These are phyloP conservation scores for Malacoctenus gilli DNA, from an alignment of 2,797 vertebrate genomes.

Conservation along the genomic window DNA sequence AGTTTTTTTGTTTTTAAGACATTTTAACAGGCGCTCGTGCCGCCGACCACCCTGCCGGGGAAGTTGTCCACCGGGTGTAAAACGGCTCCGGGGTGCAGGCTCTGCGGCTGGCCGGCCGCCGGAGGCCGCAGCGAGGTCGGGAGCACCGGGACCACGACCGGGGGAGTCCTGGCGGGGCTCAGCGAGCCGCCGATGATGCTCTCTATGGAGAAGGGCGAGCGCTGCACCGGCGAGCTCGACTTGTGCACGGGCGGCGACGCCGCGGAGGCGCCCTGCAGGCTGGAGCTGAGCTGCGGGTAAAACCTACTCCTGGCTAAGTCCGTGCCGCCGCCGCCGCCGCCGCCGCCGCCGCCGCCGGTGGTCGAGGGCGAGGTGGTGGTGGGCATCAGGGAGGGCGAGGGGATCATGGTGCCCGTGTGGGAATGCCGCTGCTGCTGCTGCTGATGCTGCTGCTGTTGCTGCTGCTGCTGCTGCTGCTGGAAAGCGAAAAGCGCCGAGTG, in stretches of 20 bases:
- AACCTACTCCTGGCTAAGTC: slow-evolving; percentile 88
- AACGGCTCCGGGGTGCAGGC: slow-evolving; percentile 76
- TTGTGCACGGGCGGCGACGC: slow-evolving; percentile 72
- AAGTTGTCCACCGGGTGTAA: slow-evolving; percentile 85
- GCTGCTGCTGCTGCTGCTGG: slow-evolving; percentile 81
- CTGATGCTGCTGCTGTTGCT: slow-evolving; percentile 64
- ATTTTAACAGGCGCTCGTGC: slow-evolving; percentile 86
- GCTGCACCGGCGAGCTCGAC: slow-evolving; percentile 74
- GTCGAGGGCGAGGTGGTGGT: too few relatives aligned
- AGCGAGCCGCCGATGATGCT: slow-evolving; percentile 90
- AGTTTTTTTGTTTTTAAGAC: slow-evolving; percentile 67
- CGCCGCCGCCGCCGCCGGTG: too few relatives aligned
- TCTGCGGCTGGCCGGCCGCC: slow-evolving; percentile 74
- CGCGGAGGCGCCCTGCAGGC: slow-evolving; percentile 72
- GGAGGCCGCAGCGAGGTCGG: slow-evolving; percentile 71
- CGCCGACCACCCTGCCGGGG: slow-evolving; percentile 84
- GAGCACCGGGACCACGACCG: slow-evolving; percentile 75
- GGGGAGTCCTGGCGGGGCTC: slow-evolving; percentile 85
- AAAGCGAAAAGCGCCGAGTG: slow-evolving; percentile 90
- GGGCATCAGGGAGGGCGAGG: slow-evolving; percentile 84
- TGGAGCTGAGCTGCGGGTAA: slow-evolving; percentile 84
- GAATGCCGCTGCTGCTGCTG: slow-evolving; percentile 72
- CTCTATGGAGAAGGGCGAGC: slow-evolving; percentile 94
- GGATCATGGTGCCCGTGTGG: slow-evolving; percentile 80
- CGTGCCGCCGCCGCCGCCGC: too few relatives aligned